Conservation (phyloP, 2,797 vertebrate species). For the Cyprinella venusta region DNA sequence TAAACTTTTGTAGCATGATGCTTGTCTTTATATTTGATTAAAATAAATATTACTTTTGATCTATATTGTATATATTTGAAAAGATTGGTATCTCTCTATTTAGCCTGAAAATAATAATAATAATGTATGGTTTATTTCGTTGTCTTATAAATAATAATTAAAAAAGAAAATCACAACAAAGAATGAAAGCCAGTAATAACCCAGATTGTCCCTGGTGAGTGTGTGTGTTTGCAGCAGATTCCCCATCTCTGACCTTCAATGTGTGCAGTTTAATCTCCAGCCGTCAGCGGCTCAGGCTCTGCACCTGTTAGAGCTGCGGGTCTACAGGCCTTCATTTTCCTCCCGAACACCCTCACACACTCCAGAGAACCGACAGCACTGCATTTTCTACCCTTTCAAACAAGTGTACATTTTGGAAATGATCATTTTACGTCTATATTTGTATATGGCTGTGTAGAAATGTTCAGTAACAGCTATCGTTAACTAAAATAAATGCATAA, state of each 20-base stretch:
- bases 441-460: background rate
- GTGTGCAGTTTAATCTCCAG: constrained; percentile 50
- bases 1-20: too few relatives aligned
- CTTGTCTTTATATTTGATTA: too few relatives aligned
- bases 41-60: background rate
- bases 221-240: constrained; percentile 4
- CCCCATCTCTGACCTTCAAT: constrained; percentile 54
- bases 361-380: background rate
- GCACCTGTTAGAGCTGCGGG: constrained; percentile 55
- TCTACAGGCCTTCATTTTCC: constrained; percentile 50
- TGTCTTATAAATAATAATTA: background rate
- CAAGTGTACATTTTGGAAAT: background rate
- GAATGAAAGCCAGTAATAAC: background rate
- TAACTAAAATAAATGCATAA: background rate
- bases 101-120: background rate
- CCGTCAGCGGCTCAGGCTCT: constrained; percentile 28
- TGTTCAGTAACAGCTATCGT: background rate
- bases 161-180: background rate
- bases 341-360: background rate
- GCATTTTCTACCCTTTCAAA: background rate
- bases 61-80: background rate
- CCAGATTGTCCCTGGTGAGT: background rate
- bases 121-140: background rate
- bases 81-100: too few relatives aligned
- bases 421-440: background rate